Evolutionary conservation across 2,113 vertebrate genomes (phyloP).

Genomic region (Vanacampus margaritifer): DNA sequence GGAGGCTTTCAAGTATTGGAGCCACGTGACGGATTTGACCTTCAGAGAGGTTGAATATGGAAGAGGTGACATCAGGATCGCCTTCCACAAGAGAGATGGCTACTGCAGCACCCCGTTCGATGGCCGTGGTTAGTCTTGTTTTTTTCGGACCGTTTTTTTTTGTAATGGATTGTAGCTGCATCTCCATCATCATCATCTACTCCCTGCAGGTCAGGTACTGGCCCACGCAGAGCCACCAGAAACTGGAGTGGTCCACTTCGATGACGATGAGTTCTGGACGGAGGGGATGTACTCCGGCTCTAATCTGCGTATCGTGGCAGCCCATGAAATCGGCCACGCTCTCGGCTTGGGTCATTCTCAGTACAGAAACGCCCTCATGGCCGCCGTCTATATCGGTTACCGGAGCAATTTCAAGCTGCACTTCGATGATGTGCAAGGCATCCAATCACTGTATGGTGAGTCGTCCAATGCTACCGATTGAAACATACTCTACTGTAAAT

Average conservation of each 20-base stretch:
- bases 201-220: constrained; percentile 75
- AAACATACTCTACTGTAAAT: background rate
- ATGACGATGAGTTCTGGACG: constrained; percentile 85
- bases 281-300: constrained; percentile 75
- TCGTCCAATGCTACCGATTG: background rate
- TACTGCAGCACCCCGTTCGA: constrained; percentile 69
- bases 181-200: background rate
- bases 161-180: background rate
- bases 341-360: constrained; percentile 85
- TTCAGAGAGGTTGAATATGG: constrained; percentile 78
- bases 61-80: constrained; percentile 79
- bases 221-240: constrained; percentile 85
- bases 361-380: constrained; percentile 79
- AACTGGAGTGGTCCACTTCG: constrained; percentile 83
- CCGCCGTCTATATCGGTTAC: constrained; percentile 81
- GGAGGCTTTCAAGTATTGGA: constrained; percentile 84
- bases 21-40: constrained; percentile 70
- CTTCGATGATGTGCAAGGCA: constrained; percentile 79
- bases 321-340: constrained; percentile 88
- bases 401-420: constrained; percentile 77
- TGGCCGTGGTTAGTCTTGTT: constrained; percentile 61
- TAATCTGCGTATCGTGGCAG: constrained; percentile 85
- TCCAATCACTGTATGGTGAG: constrained; percentile 85
- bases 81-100: constrained; percentile 73
- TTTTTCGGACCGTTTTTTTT: background rate